These are phyloP conservation scores for Hylaeus volcanicus DNA, from an alignment of 1,140 invertebrate genomes.

Conservation along the genomic window DNA sequence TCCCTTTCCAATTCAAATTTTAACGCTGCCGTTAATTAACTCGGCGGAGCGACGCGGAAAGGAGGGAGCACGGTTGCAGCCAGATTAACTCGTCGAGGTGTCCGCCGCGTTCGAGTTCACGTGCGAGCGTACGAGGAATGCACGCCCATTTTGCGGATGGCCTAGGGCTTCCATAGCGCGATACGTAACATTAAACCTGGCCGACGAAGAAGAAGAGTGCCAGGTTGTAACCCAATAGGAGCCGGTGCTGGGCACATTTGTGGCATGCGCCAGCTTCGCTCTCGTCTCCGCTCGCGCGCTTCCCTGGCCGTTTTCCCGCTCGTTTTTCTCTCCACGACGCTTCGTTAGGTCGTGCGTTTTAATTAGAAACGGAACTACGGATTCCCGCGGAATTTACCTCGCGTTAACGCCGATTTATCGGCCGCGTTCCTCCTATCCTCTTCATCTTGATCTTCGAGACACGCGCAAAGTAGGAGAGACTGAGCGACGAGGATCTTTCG, in stretches of 20 bases:
- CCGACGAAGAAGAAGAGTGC: slow-evolving; percentile 48
- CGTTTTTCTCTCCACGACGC: background rate
- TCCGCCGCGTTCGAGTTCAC: slow-evolving; percentile 52
- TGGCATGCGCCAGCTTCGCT: slow-evolving; percentile 73
- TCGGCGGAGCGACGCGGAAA: slow-evolving; percentile 49
- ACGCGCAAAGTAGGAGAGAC: too few species aligned
- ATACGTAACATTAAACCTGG: slow-evolving; percentile 68
- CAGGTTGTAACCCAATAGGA: slow-evolving; percentile 73
- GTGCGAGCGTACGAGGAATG: slow-evolving; percentile 66
- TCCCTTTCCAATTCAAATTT: slow-evolving; percentile 23
- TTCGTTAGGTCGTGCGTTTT: slow-evolving; percentile 32
- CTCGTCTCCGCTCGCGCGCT: slow-evolving; percentile 7
- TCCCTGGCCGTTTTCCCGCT: background rate
- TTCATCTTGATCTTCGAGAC: background rate
- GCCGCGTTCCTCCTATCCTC: background rate
- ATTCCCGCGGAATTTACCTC: slow-evolving; percentile 18
- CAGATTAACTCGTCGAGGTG: slow-evolving; percentile 61
- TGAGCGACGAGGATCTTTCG: too few species aligned
- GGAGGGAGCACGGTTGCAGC: slow-evolving; percentile 4
- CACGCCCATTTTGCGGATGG: slow-evolving; percentile 60
- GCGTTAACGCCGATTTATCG: slow-evolving; percentile 9
- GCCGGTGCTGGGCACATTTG: slow-evolving; percentile 73
- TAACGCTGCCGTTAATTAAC: slow-evolving; percentile 60
- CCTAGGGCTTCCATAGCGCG: slow-evolving; percentile 61
- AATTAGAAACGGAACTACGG: slow-evolving; percentile 38